Percentiles rank a stretch among this genome's conserved stretches.
Evolutionary conservation across 2,113 vertebrate genomes (phyloP).

Genomic region (Mormyrus lacerda): DNA sequence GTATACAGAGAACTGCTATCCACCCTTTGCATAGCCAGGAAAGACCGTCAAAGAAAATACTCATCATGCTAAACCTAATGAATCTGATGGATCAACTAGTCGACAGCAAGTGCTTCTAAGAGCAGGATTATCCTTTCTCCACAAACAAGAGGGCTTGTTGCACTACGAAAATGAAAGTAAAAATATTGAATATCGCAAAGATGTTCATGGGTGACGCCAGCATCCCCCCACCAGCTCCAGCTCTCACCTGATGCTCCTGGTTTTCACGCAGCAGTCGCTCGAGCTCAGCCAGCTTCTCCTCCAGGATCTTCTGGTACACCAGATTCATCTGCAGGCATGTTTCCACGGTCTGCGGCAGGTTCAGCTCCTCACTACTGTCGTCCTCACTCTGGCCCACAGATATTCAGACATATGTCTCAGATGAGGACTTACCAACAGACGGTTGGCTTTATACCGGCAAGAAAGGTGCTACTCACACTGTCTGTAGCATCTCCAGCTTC

Average conservation of each 20-base stretch:
- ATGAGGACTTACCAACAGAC: neutral
- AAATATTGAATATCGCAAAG: neutral
- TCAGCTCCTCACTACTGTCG: slow-evolving; percentile 43
- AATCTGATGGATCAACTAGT: neutral
- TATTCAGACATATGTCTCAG: neutral
- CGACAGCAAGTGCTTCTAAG: neutral
- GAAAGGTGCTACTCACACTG: slow-evolving; percentile 28
- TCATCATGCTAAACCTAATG: neutral
- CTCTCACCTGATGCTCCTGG: slow-evolving; percentile 66
- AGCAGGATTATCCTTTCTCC: neutral
- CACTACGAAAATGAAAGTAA: neutral
- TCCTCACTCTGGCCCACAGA: slow-evolving; percentile 41
- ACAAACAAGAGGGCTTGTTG: neutral
- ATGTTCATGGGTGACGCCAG: neutral
- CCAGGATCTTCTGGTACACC: slow-evolving; percentile 75
- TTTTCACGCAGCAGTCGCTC: slow-evolving; percentile 64
- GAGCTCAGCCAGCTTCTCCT: slow-evolving; percentile 68
- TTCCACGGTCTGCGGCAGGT: slow-evolving; percentile 62
- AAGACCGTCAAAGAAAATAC: neutral
- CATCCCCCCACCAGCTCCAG: neutral
- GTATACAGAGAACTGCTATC: neutral
- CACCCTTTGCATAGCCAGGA: neutral
- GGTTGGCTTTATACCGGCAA: neutral
- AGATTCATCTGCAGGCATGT: slow-evolving; percentile 77
- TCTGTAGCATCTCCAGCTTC: slow-evolving; percentile 19